Conservation (phyloP, 2,797 vertebrate species). For the Ciconia nigra region DNA sequence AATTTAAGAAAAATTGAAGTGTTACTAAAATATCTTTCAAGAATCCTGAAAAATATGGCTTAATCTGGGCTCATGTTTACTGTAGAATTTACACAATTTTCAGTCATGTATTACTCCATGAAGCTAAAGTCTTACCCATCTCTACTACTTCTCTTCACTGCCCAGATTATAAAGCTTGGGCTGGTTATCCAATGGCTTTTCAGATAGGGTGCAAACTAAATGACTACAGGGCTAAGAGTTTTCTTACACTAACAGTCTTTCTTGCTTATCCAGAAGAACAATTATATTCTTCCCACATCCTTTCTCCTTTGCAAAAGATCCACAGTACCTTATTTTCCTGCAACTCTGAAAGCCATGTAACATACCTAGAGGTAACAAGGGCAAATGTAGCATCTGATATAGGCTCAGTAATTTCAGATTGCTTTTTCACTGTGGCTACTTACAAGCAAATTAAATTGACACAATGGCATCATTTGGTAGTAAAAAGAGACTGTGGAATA, state of each 20-base stretch:
- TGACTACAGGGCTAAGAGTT: neutral
- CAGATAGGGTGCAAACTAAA: neutral
- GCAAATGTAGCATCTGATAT: neutral
- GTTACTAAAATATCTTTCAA: neutral
- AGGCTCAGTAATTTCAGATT: neutral
- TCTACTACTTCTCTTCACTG: neutral
- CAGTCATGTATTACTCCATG: neutral
- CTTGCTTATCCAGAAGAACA: neutral
- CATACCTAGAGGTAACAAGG: neutral
- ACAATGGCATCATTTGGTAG: neutral
- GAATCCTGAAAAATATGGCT: neutral
- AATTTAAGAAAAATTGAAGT: neutral
- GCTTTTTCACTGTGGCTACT: neutral
- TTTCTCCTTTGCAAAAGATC: neutral
- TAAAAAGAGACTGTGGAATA: neutral
- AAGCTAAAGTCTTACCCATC: neutral
- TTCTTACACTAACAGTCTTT: neutral
- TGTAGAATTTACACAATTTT: neutral
- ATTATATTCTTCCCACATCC: neutral
- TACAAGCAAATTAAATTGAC: neutral
- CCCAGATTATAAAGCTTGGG: neutral
- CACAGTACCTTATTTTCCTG: neutral
- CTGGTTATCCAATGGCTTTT: neutral
- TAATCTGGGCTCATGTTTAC: neutral
- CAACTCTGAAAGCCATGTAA: neutral